phyloP scores from a whole-genome alignment of 2,888 invertebrate species.

The Neoscelio sp. region DNA sequence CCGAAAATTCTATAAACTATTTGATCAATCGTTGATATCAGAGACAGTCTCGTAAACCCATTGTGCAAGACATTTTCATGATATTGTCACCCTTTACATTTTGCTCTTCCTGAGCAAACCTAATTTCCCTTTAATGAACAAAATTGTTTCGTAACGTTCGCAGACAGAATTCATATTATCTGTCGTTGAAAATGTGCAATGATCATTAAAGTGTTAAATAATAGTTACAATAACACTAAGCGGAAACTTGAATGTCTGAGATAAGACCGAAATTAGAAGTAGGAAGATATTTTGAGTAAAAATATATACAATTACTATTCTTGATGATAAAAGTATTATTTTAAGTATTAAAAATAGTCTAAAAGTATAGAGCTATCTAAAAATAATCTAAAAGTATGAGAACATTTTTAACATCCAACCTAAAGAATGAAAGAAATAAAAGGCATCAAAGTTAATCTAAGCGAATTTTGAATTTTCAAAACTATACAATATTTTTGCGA shows the following conservation, averaged over 20 bases:
- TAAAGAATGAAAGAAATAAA: too few species aligned
- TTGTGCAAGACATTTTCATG: slow-evolving; percentile 30
- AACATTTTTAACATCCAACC: too few species aligned
- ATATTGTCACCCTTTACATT: slow-evolving; percentile 56
- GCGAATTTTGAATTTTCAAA: too few species aligned
- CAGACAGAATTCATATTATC: slow-evolving; percentile 50
- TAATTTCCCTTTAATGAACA: slow-evolving; percentile 59
- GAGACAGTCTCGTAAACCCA: slow-evolving; percentile 9
- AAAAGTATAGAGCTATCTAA: too few species aligned
- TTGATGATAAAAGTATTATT: too few species aligned
- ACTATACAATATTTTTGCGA: too few species aligned
- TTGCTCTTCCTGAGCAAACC: slow-evolving; percentile 34
- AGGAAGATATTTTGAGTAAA: background rate
- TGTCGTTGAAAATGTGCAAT: slow-evolving; percentile 41
- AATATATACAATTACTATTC: too few species aligned
- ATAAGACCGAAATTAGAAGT: slow-evolving; percentile 29
- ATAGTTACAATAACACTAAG: slow-evolving; percentile 44
- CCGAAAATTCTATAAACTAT: slow-evolving; percentile 11
- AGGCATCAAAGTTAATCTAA: too few species aligned
- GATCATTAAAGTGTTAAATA: slow-evolving; percentile 47
- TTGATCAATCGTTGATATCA: slow-evolving; percentile 23
- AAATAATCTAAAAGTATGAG: too few species aligned
- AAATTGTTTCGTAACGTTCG: slow-evolving; percentile 50
- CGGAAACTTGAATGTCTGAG: slow-evolving; percentile 4
- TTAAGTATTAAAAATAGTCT: too few species aligned